Evolutionary conservation across 2,113 vertebrate genomes (phyloP).

Genomic region (Cynocephalus volans): DNA sequence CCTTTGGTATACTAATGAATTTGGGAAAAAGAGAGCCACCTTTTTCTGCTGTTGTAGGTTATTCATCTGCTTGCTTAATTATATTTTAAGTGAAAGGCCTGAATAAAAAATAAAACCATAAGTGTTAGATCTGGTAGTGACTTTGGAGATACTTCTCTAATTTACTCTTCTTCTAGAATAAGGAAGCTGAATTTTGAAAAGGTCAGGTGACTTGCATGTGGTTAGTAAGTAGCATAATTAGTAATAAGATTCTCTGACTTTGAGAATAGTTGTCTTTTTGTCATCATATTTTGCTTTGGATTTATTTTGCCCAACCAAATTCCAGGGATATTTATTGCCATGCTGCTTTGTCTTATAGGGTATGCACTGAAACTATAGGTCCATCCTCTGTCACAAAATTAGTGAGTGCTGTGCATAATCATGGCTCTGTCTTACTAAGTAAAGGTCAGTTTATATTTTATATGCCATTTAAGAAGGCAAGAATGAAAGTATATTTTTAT

Average conservation of each 20-base stretch:
- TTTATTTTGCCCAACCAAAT: not conserved
- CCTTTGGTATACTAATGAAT: not conserved
- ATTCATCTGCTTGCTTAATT: not conserved
- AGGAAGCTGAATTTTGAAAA: not conserved
- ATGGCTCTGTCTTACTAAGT: not conserved
- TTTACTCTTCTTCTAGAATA: not conserved
- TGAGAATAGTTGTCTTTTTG: not conserved
- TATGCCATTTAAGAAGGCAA: not conserved
- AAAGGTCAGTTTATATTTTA: conserved; percentile 11
- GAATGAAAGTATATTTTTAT: not conserved
- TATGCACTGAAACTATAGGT: no score
- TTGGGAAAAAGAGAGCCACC: not conserved
- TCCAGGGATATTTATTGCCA: no score
- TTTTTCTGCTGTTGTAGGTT: not conserved
- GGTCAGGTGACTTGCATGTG: not conserved
- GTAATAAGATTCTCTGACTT: not conserved
- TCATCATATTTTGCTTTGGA: conserved; percentile 8
- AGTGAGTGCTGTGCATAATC: not conserved
- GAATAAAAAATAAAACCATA: not conserved
- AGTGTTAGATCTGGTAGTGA: not conserved
- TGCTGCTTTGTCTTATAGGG: not conserved
- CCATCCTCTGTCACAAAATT: not conserved
- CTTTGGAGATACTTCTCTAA: not conserved
- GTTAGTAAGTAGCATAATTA: not conserved
- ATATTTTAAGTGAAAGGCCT: not conserved